Conservation (phyloP, 2,797 vertebrate genomes). For the Miopithecus talapoin region DNA sequence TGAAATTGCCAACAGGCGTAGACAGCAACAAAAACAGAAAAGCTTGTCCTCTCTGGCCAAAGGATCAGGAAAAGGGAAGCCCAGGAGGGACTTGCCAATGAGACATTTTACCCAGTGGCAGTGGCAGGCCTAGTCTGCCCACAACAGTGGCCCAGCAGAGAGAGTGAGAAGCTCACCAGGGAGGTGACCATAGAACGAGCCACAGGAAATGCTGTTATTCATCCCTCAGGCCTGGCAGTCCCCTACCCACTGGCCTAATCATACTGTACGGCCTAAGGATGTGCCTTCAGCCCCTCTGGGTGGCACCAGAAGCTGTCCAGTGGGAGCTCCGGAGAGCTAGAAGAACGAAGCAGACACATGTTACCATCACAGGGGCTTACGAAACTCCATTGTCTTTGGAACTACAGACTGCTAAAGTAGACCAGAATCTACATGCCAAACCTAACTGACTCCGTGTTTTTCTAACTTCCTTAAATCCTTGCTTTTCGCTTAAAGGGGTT, state of each 20-base stretch:
- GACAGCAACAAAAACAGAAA: neutral
- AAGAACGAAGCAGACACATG: neutral
- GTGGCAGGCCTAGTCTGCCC: neutral
- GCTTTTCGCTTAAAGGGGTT: neutral
- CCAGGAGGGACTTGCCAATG: neutral
- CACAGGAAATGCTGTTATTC: neutral
- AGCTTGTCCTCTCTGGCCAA: neutral
- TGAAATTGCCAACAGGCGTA: neutral
- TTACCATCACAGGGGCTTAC: neutral
- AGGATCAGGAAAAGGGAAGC: neutral
- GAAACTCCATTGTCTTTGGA: neutral
- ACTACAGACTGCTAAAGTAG: neutral
- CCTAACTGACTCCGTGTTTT: neutral
- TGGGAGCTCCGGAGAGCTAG: neutral
- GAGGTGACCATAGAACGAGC: neutral
- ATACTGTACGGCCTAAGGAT: neutral
- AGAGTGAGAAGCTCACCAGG: neutral
- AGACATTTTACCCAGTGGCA: neutral
- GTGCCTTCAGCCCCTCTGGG: neutral
- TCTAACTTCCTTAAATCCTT: neutral
- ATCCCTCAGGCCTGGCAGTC: neutral
- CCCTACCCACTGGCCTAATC: neutral
- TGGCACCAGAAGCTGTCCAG: neutral
- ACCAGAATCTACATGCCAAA: neutral
- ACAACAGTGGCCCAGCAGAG: neutral